Base-by-base conservation (phyloP, 2,113 vertebrate species). In the Rhinichthys klamathensis region DNA sequence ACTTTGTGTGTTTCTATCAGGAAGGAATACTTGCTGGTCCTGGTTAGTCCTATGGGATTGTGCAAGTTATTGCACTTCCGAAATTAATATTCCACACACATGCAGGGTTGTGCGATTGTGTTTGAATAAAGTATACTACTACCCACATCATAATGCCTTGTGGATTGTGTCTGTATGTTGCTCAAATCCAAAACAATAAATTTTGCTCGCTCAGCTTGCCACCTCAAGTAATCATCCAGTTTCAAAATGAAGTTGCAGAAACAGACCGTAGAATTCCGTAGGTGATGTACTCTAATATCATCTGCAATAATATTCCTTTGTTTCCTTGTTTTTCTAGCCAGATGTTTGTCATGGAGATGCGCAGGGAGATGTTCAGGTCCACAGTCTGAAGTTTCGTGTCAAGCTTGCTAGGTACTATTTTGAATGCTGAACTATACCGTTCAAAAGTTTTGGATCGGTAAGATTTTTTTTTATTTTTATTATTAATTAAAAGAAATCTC, bases 101-200 rank as follows among this genome's bases (percentile, higher is more conserved):
- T 44, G 15, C 30, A 30, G 32, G 41, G 44, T 74, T 75, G 49
- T 67, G 70, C 30, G 35, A 32, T 65, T 44, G 25, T 83, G 74
- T 60, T 35, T 78, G 74, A 72, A 69, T 77, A 56, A 41, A 79
- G 63, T 83, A n/a, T n/a, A n/a, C 35, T 41, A 35, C 69, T 63
- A 49, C 27, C 21, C 74, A 83, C 58, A 76, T 86, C 76, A 30
- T 84, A 60, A 84, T 61, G 16, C 75, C 56, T 82, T 18, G 27
- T 60, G 74, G 46, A 73, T 73, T 73, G 54, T 72, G 38, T 77
- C 56, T 79, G 56, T 35, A 38, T 69, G 46, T 61, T 16, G 23
- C 61, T 67, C 16, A 73, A 86, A 82, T 83, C 72, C 15, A n/a
- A 82, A 82, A 72, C 63, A 80, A 54, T 80, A 49, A 0, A 85